phyloP scores from a whole-genome alignment of 2,113 vertebrate genomes.

The Globicephala melas region DNA sequence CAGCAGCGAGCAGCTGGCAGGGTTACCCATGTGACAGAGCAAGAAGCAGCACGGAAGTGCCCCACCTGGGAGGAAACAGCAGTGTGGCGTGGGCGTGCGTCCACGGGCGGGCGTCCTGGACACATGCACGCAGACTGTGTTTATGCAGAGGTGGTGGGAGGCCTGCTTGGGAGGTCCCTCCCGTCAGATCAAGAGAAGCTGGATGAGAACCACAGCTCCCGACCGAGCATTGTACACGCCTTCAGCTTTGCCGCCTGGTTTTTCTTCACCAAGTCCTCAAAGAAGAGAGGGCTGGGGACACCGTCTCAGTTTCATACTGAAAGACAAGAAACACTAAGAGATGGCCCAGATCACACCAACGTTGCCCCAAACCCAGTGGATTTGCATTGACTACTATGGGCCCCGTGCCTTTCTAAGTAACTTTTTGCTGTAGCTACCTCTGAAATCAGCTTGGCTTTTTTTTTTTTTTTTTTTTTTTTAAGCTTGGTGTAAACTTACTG shows the following conservation, averaged over 20 bases:
- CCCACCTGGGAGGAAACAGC: background rate
- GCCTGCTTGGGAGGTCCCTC: background rate
- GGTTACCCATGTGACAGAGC: background rate
- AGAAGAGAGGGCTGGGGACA: background rate
- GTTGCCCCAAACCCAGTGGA: background rate
- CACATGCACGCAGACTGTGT: fast-evolving
- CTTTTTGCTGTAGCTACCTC: background rate
- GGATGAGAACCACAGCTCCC: background rate
- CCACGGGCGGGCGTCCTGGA: background rate
- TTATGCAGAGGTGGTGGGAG: background rate
- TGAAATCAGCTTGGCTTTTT: background rate
- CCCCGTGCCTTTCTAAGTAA: background rate
- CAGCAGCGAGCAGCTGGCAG: background rate
- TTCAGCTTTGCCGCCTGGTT: background rate
- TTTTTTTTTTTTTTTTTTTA: background rate
- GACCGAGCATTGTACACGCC: background rate
- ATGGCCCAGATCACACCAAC: background rate
- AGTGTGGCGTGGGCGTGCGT: background rate
- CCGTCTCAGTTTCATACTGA: background rate
- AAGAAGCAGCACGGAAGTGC: background rate
- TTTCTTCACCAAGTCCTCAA: background rate
- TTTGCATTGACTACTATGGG: background rate
- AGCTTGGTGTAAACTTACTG: background rate
- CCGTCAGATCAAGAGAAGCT: background rate
- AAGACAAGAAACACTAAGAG: background rate